Evolutionary conservation across 2,113 vertebrate species (phyloP).

Genomic region (Isurus oxyrinchus): DNA sequence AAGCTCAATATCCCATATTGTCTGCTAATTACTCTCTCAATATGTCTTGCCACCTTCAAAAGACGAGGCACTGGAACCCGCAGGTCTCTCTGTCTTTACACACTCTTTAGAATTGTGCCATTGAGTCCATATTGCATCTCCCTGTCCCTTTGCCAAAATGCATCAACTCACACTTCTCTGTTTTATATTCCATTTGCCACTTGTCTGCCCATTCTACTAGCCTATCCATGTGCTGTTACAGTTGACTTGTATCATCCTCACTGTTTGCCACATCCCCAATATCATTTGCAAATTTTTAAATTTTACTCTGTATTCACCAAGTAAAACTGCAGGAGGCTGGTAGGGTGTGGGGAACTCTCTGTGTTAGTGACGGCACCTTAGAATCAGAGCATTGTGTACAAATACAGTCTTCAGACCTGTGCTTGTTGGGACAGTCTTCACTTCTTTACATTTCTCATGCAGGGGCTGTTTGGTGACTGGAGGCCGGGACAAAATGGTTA

Average conservation of each 20-base stretch:
- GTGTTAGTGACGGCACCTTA: background rate
- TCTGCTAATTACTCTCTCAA: background rate
- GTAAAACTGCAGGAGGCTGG: background rate
- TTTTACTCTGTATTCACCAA: too few species aligned
- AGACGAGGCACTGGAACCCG: background rate
- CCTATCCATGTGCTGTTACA: too few species aligned
- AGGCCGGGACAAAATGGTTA: slow-evolving; percentile 38
- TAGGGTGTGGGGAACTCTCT: background rate
- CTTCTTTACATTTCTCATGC: background rate
- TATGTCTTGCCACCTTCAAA: background rate
- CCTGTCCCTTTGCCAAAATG: too few species aligned
- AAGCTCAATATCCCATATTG: background rate
- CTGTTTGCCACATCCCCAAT: background rate
- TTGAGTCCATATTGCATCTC: background rate
- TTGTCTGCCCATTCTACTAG: too few species aligned
- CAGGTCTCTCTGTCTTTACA: background rate
- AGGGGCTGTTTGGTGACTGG: slow-evolving; percentile 36
- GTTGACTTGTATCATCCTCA: too few species aligned
- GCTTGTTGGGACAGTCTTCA: background rate
- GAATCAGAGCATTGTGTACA: background rate
- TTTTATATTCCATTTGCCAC: too few species aligned
- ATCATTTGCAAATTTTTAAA: background rate
- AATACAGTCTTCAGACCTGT: background rate
- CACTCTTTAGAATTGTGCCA: background rate
- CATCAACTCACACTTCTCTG: too few species aligned